phyloP scores from a whole-genome alignment of 2,113 vertebrate species.

The Myiopsitta monachus region DNA sequence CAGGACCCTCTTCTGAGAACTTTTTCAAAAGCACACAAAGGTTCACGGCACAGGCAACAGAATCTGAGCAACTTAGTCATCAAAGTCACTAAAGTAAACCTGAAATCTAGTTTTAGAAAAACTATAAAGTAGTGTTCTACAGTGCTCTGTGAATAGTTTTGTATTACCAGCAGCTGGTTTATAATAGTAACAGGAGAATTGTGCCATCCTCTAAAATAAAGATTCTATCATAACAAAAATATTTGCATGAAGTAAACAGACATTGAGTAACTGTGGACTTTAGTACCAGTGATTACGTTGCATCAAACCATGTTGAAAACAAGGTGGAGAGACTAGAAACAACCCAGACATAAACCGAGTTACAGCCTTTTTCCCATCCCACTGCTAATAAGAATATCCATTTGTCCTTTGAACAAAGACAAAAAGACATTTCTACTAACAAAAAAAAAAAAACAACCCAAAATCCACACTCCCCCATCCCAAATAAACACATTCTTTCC shows the following conservation, averaged over 20 bases:
- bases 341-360: background rate
- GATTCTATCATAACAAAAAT: slow-evolving; percentile 34
- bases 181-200: slow-evolving; percentile 51
- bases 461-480: background rate
- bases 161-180: background rate
- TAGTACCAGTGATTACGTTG: background rate
- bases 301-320: background rate
- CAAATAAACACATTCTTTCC: background rate
- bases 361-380: background rate
- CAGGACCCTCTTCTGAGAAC: background rate
- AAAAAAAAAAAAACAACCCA: background rate
- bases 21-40: background rate
- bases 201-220: slow-evolving; percentile 16
- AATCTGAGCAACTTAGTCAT: background rate
- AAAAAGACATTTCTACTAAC: background rate
- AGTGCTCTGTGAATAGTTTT: background rate
- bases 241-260: slow-evolving; percentile 32
- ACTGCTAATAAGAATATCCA: background rate
- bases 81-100: background rate
- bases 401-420: background rate
- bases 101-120: background rate
- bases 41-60: background rate
- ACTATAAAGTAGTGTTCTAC: background rate
- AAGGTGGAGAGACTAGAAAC: background rate
- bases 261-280: slow-evolving; percentile 47